These are phyloP conservation scores for Channa maculata DNA, from an alignment of 2,113 vertebrate genomes.

Conservation along the genomic window DNA sequence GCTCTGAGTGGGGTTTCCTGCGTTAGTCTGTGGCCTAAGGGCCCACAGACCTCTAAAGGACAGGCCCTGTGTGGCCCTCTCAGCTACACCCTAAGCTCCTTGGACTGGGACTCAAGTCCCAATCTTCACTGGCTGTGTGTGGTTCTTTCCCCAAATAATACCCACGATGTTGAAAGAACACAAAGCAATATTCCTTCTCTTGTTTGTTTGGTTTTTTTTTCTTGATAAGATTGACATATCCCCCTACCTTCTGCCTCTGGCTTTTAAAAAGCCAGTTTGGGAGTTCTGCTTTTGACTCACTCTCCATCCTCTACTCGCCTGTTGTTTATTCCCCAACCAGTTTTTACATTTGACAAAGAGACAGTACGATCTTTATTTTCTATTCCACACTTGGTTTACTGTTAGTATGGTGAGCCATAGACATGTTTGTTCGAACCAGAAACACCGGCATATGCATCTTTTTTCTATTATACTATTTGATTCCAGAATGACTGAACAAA, in stretches of 20 bases:
- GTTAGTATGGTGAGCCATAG: conserved; percentile 57
- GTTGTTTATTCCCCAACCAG: conserved; percentile 71
- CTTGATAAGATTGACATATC: conserved; percentile 75
- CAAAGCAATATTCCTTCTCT: conserved; percentile 73
- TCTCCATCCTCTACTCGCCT: conserved; percentile 58
- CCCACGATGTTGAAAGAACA: conserved; percentile 59
- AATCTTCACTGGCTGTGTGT: conserved; percentile 76
- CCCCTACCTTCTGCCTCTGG: conserved; percentile 69
- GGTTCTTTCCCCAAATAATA: conserved; percentile 76
- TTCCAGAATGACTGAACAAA: conserved; percentile 42
- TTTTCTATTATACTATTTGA: conserved; percentile 22
- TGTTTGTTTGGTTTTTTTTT: conserved; percentile 61
- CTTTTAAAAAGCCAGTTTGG: conserved; percentile 63
- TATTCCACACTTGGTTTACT: conserved; percentile 48
- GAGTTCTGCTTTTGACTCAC: conserved; percentile 71
- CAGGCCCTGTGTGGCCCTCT: conserved; percentile 69
- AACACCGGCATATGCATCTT: conserved; percentile 34
- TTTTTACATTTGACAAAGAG: conserved; percentile 77
- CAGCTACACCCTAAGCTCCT: conserved; percentile 65
- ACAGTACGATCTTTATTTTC: conserved; percentile 73
- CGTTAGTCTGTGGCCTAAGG: conserved; percentile 75
- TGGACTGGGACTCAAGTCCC: conserved; percentile 66
- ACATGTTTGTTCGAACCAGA: conserved; percentile 58
- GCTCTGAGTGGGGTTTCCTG: conserved; percentile 77
- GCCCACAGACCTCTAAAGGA: conserved; percentile 80